A percentile compares a stretch with the other conserved stretches of the same genome.
phyloP scores from a whole-genome alignment of 2,797 vertebrate species.

The Numenius phaeopus region DNA sequence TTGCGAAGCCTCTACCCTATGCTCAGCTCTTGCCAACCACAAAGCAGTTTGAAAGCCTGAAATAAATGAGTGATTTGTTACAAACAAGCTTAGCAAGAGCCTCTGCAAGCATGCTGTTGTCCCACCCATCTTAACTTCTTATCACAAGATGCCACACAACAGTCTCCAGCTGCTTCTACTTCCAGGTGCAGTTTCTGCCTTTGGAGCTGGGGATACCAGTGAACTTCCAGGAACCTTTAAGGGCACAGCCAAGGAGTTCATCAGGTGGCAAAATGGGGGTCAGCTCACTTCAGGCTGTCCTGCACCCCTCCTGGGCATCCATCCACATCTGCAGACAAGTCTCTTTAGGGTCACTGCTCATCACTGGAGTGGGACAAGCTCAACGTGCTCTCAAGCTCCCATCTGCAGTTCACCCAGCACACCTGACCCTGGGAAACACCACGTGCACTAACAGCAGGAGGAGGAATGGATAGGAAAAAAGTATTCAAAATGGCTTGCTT shows the following conservation, averaged over 20 bases:
- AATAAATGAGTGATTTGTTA: background rate
- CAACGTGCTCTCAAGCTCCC: too few species aligned
- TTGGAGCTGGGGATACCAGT: background rate
- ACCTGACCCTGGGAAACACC: background rate
- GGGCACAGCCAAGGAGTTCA: background rate
- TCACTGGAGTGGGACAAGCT: too few species aligned
- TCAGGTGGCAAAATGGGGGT: background rate
- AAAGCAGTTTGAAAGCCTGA: background rate
- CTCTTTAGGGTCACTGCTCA: background rate
- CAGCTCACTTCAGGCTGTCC: background rate
- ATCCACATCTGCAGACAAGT: too few species aligned
- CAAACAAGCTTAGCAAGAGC: background rate
- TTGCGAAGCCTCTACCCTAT: too few species aligned
- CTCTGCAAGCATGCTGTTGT: background rate
- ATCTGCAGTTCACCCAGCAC: background rate
- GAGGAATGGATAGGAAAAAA: background rate
- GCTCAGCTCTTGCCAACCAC: background rate
- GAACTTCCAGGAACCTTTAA: background rate
- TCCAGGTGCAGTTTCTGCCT: background rate
- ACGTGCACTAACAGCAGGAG: background rate
- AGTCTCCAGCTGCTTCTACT: background rate
- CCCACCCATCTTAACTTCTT: accelerated
- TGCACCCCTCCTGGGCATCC: background rate
- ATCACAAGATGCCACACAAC: too few species aligned
- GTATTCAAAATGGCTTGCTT: background rate